Conservation (phyloP, 2,113 vertebrate species). For the Nematolebias whitei region DNA sequence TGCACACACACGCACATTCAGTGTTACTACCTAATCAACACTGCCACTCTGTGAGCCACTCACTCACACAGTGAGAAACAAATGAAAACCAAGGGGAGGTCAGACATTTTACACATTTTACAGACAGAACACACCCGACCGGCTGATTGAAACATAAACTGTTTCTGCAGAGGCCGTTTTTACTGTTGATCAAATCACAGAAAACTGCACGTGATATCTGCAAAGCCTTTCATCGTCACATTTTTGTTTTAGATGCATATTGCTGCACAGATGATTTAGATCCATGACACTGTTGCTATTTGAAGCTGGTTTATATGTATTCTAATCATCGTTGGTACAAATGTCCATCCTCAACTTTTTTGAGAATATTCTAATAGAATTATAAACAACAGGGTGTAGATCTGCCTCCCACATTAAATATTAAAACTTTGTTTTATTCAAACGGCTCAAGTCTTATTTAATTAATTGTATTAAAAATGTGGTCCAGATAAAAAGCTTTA, state of each 20-base stretch:
- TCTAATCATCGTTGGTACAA: no score
- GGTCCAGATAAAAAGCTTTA: background rate
- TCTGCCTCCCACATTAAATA: background rate
- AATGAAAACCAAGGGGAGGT: slow-evolving; percentile 7
- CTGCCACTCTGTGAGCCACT: slow-evolving; percentile 22
- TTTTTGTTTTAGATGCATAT: no score
- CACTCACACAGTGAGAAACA: slow-evolving; percentile 21
- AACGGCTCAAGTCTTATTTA: background rate
- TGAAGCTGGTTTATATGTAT: no score
- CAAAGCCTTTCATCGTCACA: no score
- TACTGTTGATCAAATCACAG: no score
- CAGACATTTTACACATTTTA: slow-evolving; percentile 17
- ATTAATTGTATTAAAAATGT: background rate
- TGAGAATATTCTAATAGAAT: no score
- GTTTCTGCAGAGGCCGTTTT: no score
- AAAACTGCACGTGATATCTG: no score
- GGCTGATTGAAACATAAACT: slow-evolving; percentile 1
- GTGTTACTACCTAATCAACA: slow-evolving; percentile 34
- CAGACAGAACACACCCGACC: background rate
- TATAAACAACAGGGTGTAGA: no score
- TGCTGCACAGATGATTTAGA: no score
- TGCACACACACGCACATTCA: slow-evolving; percentile 21
- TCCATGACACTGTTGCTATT: no score
- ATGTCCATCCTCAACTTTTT: no score
- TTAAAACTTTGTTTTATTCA: background rate